phyloP scores from a whole-genome alignment of 2,888 invertebrate species.

The Eremobia ochroleuca region DNA sequence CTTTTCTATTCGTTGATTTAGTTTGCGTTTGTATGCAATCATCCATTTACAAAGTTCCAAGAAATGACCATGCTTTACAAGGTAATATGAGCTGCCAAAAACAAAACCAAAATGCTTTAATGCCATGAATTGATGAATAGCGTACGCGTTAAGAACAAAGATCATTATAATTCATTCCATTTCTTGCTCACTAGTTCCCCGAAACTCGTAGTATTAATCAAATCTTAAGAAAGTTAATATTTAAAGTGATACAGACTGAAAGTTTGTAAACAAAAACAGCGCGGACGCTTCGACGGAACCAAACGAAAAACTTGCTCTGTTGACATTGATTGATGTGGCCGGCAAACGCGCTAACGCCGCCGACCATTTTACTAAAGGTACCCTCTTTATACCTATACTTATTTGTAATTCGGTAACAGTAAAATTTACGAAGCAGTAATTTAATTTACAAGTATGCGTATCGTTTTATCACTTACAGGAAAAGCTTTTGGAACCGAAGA shows the following conservation, averaged over 20 bases:
- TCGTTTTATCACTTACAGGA: constrained; percentile 61
- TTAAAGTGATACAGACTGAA: constrained; percentile 84
- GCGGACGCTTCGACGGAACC: constrained; percentile 82
- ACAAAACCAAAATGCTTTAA: constrained; percentile 21
- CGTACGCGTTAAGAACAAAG: constrained; percentile 38
- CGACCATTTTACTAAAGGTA: constrained; percentile 79
- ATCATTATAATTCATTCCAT: constrained; percentile 63
- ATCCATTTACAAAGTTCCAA: not conserved
- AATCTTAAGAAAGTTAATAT: constrained; percentile 80
- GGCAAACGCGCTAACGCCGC: constrained; percentile 78
- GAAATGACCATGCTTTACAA: constrained; percentile 12
- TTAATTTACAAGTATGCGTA: constrained; percentile 67
- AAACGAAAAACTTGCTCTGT: constrained; percentile 86
- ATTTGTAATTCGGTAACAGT: constrained; percentile 69
- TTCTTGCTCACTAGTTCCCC: constrained; percentile 62
- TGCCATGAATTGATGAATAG: constrained; percentile 42
- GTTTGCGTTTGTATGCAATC: not conserved
- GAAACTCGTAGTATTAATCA: constrained; percentile 76
- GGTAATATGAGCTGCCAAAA: constrained; percentile 12
- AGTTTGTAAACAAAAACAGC: constrained; percentile 87
- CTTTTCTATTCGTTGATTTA: too few relatives aligned
- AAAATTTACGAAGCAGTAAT: constrained; percentile 66
- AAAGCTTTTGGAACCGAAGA: constrained; percentile 43
- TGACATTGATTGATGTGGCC: constrained; percentile 89
- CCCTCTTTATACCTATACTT: constrained; percentile 72